A percentile compares a stretch with the other conserved stretches of the same genome.
Evolutionary conservation across 2,888 invertebrate genomes (phyloP).

Genomic region (Lithophane leautieri): DNA sequence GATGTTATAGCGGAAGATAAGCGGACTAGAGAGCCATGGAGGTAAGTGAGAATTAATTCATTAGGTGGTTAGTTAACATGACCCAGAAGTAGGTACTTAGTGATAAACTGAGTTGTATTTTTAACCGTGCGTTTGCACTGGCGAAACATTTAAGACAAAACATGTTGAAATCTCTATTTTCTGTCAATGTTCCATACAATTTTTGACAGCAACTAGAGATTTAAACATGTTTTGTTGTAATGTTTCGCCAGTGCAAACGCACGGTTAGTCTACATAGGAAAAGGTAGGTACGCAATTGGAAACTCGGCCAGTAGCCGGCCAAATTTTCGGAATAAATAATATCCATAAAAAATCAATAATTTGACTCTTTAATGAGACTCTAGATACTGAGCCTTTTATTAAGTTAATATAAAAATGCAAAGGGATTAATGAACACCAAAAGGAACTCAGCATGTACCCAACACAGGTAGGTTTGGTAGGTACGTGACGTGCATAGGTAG

Average conservation of each 20-base stretch:
- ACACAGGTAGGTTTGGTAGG: not conserved
- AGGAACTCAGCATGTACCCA: not conserved
- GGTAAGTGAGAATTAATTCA: constrained; percentile 33
- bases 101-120: not conserved
- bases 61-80: not conserved
- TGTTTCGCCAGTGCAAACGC: too few species aligned
- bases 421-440: not conserved
- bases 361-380: not conserved
- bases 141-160: too few species aligned
- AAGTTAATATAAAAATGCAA: too few species aligned
- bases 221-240: too few species aligned
- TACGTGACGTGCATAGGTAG: not conserved
- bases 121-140: too few species aligned
- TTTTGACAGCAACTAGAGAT: too few species aligned
- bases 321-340: not conserved
- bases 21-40: constrained; percentile 43
- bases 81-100: not conserved
- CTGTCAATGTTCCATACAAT: too few species aligned
- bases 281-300: not conserved
- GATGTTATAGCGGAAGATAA: constrained; percentile 19
- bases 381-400: not conserved
- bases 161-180: too few species aligned
- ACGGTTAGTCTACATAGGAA: not conserved
- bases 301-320: not conserved
- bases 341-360: not conserved